Percentiles rank a stretch among this genome's conserved stretches.
Conservation (phyloP, 2,888 invertebrate genomes). For the Ectemnius cavifrons region DNA sequence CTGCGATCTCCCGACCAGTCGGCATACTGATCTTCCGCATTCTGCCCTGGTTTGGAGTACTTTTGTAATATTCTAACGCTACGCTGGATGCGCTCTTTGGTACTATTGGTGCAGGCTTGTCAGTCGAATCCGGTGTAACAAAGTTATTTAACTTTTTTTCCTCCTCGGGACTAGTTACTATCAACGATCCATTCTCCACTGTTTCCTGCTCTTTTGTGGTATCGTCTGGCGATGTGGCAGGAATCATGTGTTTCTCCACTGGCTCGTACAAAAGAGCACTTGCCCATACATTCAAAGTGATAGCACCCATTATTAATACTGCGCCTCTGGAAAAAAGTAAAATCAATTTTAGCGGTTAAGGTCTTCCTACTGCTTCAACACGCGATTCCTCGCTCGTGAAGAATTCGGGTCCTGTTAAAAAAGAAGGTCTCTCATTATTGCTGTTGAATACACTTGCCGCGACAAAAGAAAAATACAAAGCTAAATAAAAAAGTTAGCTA, state of each 20-base stretch:
- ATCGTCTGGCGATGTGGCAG: slow-evolving; percentile 74
- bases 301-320: slow-evolving; percentile 88
- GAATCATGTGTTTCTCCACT: slow-evolving; percentile 88
- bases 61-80: slow-evolving; percentile 81
- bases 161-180: slow-evolving; percentile 67
- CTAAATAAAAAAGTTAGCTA: no score
- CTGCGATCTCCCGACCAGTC: slow-evolving; percentile 78
- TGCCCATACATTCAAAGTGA: slow-evolving; percentile 91
- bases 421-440: no score
- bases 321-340: slow-evolving; percentile 83
- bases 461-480: no score
- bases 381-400: not conserved
- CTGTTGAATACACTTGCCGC: no score
- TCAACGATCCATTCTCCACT: slow-evolving; percentile 71
- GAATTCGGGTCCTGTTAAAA: no score
- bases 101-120: slow-evolving; percentile 66
- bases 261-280: slow-evolving; percentile 91
- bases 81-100: slow-evolving; percentile 85
- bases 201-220: slow-evolving; percentile 68
- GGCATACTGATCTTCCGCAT: slow-evolving; percentile 83
- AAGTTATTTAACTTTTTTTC: slow-evolving; percentile 63
- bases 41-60: slow-evolving; percentile 77
- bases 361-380: slow-evolving; percentile 8
- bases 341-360: slow-evolving; percentile 36
- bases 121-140: slow-evolving; percentile 41